Evolutionary conservation across 2,888 invertebrate species (phyloP).

Genomic region (Platypus cylindrus): DNA sequence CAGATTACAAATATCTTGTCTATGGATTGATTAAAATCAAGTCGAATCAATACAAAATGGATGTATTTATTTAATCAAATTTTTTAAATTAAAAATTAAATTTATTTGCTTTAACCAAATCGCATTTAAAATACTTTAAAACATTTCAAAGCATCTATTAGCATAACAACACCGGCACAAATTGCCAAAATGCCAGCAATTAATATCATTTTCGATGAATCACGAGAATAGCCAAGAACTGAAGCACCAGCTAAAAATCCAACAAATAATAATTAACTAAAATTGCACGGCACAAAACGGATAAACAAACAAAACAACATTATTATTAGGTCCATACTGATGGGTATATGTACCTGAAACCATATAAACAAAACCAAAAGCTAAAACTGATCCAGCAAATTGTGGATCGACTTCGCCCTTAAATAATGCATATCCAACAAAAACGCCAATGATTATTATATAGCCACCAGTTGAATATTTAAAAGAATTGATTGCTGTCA

Average conservation of each 20-base stretch:
- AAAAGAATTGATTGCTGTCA: neutral
- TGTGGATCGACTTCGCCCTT: slow-evolving; percentile 3
- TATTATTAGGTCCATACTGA: neutral
- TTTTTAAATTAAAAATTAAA: too few relatives aligned
- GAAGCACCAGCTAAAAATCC: slow-evolving; percentile 1
- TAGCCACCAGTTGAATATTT: slow-evolving; percentile 4
- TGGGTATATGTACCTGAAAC: neutral
- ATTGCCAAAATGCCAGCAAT: slow-evolving; percentile 5
- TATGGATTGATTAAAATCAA: too few relatives aligned
- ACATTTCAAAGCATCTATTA: slow-evolving; percentile 6
- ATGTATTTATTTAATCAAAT: too few relatives aligned
- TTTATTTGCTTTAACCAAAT: too few relatives aligned
- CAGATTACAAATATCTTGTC: too few relatives aligned
- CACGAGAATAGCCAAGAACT: neutral
- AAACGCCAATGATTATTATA: slow-evolving; percentile 5
- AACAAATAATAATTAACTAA: neutral
- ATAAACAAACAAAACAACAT: neutral
- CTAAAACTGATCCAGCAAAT: slow-evolving; percentile 1
- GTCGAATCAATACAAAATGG: too few relatives aligned
- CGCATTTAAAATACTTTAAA: slow-evolving; percentile 6
- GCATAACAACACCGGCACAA: slow-evolving; percentile 5
- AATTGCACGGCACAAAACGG: neutral
- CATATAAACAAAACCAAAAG: slow-evolving; percentile 1
- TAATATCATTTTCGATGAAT: neutral
- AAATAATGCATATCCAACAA: slow-evolving; percentile 3